phyloP scores from a whole-genome alignment of 2,113 vertebrate genomes.

The Oryzias javanicus region DNA sequence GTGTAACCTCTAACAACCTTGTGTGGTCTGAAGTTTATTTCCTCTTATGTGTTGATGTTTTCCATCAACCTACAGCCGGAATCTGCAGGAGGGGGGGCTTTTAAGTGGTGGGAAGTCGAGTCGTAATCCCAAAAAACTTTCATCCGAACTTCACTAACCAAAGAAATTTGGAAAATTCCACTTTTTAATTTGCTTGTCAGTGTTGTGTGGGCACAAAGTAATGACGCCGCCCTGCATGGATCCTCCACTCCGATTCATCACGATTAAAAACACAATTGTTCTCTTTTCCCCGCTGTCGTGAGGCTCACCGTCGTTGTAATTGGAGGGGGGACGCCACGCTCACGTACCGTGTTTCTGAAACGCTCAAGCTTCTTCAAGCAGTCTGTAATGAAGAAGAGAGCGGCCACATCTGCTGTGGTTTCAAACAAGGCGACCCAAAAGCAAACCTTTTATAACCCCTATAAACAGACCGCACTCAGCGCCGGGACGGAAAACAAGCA shows the following conservation, averaged over 20 bases:
- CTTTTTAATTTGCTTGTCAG: neutral
- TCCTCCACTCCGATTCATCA: constrained; percentile 11
- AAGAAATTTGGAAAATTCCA: constrained; percentile 23
- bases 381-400: constrained; percentile 92
- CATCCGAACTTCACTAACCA: constrained; percentile 30
- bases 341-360: constrained; percentile 80
- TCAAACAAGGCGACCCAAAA: constrained; percentile 85
- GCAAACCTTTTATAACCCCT: constrained; percentile 90
- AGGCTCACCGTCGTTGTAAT: constrained; percentile 61
- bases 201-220: constrained; percentile 5
- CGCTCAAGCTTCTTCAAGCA: constrained; percentile 60
- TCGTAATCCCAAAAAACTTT: constrained; percentile 39
- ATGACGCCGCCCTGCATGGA: constrained; percentile 8
- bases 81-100: constrained; percentile 33
- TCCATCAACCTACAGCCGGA: constrained; percentile 28
- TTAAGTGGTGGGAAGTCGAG: constrained; percentile 59
- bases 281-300: constrained; percentile 30
- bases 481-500: constrained; percentile 77
- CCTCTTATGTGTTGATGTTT: constrained; percentile 34
- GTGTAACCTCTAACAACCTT: constrained; percentile 33
- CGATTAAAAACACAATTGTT: constrained; percentile 26
- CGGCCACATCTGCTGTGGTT: constrained; percentile 88
- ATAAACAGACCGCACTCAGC: constrained; percentile 83
- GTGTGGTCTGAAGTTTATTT: constrained; percentile 42
- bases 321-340: constrained; percentile 71